A percentile compares a stretch with the other conserved stretches of the same genome.
These are phyloP conservation scores for Hipparchia semele DNA, from an alignment of 2,888 invertebrate genomes.

Conservation along the genomic window DNA sequence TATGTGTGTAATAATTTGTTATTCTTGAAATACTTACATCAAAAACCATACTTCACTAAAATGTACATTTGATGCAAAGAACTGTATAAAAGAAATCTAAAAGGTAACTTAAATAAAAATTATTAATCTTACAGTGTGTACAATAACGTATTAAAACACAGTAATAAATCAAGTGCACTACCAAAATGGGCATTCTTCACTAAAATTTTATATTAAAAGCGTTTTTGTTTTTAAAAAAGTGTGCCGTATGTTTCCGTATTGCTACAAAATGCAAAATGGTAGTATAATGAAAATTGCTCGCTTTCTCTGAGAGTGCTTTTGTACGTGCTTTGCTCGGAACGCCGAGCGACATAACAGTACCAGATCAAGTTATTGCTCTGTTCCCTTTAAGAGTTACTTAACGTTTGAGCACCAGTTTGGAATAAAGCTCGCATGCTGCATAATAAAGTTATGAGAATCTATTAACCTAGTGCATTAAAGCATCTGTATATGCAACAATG, in stretches of 20 bases:
- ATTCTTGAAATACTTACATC: background rate
- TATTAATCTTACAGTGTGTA: too few relatives aligned
- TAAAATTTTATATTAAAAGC: background rate
- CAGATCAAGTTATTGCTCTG: constrained; percentile 26
- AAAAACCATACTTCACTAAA: background rate
- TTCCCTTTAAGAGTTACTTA: constrained; percentile 21
- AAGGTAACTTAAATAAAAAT: too few relatives aligned
- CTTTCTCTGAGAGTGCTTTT: constrained; percentile 26
- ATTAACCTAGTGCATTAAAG: background rate
- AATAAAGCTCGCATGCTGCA: constrained; percentile 17
- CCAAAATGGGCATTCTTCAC: too few relatives aligned
- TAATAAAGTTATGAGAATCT: constrained; percentile 12
- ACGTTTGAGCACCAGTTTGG: constrained; percentile 17
- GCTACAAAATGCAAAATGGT: constrained; percentile 20
- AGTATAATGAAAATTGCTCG: constrained; percentile 31
- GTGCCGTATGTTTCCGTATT: constrained; percentile 5
- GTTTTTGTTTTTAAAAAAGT: background rate
- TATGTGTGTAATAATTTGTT: background rate
- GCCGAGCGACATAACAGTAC: constrained; percentile 26
- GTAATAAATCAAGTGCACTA: too few relatives aligned
- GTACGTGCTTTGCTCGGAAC: constrained; percentile 36
- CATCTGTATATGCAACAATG: background rate
- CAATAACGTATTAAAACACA: too few relatives aligned
- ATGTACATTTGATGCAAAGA: background rate
- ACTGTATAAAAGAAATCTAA: too few relatives aligned